Evolutionary conservation across 2,888 invertebrate genomes (phyloP).

Genomic region (Pseudolycoriella hygida): DNA sequence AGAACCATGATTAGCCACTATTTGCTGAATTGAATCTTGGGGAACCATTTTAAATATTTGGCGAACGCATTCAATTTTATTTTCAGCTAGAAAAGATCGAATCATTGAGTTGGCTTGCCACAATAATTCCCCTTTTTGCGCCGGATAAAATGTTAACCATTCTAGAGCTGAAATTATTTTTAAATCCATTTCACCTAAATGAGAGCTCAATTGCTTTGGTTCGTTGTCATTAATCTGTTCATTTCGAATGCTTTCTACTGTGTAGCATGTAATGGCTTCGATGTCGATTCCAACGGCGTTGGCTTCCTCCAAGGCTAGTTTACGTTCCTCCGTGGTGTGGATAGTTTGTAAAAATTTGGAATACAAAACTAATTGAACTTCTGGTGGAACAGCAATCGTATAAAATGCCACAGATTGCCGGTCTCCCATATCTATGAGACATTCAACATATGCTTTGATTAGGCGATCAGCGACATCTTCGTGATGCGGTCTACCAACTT

Average conservation of each 20-base stretch:
- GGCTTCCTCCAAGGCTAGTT: slow-evolving; percentile 50
- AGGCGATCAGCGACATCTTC: slow-evolving; percentile 58
- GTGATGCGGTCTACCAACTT: slow-evolving; percentile 53
- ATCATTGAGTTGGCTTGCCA: slow-evolving; percentile 81
- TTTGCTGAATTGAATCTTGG: slow-evolving; percentile 37
- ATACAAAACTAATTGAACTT: slow-evolving; percentile 43
- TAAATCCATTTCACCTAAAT: slow-evolving; percentile 48
- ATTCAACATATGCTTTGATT: slow-evolving; percentile 52
- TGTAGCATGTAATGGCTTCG: slow-evolving; percentile 63
- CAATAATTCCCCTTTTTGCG: slow-evolving; percentile 63
- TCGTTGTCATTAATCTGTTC: slow-evolving; percentile 19
- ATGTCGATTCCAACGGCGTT: slow-evolving; percentile 61
- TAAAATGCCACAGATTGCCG: slow-evolving; percentile 72
- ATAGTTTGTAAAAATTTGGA: slow-evolving; percentile 51
- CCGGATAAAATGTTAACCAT: slow-evolving; percentile 66
- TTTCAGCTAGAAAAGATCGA: slow-evolving; percentile 62
- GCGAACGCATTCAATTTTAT: slow-evolving; percentile 68
- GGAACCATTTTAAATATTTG: slow-evolving; percentile 58
- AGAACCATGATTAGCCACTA: slow-evolving; percentile 31
- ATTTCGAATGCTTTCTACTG: slow-evolving; percentile 56
- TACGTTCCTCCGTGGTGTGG: slow-evolving; percentile 37
- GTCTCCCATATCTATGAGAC: slow-evolving; percentile 46
- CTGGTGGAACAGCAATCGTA: slow-evolving; percentile 54
- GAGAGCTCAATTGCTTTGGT: slow-evolving; percentile 22
- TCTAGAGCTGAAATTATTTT: slow-evolving; percentile 64